These are phyloP conservation scores for Ivindomyrus marchei DNA, from an alignment of 2,113 vertebrate species.

Conservation along the genomic window DNA sequence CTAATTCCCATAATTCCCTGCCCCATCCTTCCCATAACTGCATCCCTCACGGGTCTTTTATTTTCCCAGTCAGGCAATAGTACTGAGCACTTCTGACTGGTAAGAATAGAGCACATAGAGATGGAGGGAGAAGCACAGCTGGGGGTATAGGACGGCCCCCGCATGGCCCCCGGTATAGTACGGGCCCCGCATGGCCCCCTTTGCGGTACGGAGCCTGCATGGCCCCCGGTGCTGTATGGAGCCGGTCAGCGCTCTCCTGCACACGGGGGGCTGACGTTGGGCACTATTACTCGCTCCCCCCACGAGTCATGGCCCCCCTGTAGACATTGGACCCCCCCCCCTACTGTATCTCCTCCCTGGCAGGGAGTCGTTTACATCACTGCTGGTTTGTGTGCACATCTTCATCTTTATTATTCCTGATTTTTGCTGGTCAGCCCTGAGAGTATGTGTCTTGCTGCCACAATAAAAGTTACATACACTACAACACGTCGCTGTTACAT, in stretches of 20 bases:
- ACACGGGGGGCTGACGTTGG: neutral
- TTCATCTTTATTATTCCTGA: neutral
- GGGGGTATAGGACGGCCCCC: neutral
- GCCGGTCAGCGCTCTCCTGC: neutral
- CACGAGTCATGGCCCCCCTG: neutral
- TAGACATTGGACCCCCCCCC: neutral
- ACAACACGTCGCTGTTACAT: neutral
- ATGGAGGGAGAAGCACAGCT: neutral
- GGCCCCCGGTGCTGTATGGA: neutral
- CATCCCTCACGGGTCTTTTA: neutral
- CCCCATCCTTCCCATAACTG: neutral
- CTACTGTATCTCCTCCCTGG: neutral
- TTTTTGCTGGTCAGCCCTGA: neutral
- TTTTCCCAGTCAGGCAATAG: neutral
- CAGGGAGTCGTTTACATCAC: neutral
- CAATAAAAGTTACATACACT: neutral
- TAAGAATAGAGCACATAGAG: neutral
- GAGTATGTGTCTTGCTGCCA: neutral
- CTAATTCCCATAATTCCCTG: constrained; percentile 2
- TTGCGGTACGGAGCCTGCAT: neutral
- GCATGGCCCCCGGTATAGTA: neutral
- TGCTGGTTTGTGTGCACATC: neutral
- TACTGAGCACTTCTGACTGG: neutral
- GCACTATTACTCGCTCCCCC: neutral
- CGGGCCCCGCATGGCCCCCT: neutral